Base-by-base conservation (phyloP, 2,797 vertebrate genomes). In the Squalus acanthias region DNA sequence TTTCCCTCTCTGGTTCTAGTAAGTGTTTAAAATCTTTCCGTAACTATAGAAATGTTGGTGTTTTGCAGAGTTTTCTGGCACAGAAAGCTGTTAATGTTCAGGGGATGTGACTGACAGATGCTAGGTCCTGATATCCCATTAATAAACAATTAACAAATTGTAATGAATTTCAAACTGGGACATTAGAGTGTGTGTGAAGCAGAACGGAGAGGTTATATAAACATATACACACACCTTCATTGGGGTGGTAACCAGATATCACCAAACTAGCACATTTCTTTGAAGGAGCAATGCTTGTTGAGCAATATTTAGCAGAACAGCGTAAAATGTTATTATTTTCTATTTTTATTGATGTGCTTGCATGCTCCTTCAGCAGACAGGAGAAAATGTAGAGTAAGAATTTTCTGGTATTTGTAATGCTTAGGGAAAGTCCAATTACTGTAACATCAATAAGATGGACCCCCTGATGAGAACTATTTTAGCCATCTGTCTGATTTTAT, bases 141-240 rank as follows among this genome's bases (percentile, higher is more conserved):
- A 89, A 3, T 33, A 29, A 57, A 13, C 87, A 89, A 60, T 89
- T 89, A 89, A 60, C 26, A 89, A 26, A 89, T 57, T 60, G 53
- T 60, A 89, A 89, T 89, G 9, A 60, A 89, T 89, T 89, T 89
- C 87, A 89, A 53, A 89, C 50, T 89, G 26, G 87, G 87, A 29
- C 26, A 60, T 89, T 89, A 89, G 53, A 89, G 50, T 88, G 22
- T 89, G 87, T 13, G 87, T 89, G 24, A 89, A 89, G 2, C 53
- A 89, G 82, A 87, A 87, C 2, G 24, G 50, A 57, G 50, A 89
- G 53, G 87, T 89, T 89, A 60, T 26, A 89, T 60, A 89, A 89
- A 89, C 87, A 89, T 26, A 60, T 57, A 57, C 8, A 89, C 24
- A 57, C 50, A 89, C 10, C 10, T 89, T 57, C 50, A 3, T 1